A percentile compares a stretch with the other conserved stretches of the same genome.
Conservation (phyloP, 2,797 vertebrate species). For the Aulostomus chinensis region DNA sequence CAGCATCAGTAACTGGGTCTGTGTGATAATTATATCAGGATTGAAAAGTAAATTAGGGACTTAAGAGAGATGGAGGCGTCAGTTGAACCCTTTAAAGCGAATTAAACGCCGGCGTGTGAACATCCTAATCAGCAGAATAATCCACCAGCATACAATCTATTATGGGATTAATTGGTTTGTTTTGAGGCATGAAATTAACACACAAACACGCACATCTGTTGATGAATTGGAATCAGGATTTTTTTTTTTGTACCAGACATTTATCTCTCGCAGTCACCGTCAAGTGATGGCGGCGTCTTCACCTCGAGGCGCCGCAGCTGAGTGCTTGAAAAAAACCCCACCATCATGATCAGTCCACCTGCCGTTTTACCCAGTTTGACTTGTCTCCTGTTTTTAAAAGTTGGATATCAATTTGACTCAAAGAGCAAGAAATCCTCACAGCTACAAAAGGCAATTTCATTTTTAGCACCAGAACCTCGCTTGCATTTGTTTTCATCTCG, state of each 20-base stretch:
- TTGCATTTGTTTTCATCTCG: too few relatives aligned
- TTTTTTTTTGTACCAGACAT: conserved; percentile 14
- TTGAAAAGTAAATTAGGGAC: conserved; percentile 64
- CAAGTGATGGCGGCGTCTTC: too few relatives aligned
- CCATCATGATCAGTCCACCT: too few relatives aligned
- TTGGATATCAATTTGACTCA: too few relatives aligned
- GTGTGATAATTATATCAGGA: conserved; percentile 56
- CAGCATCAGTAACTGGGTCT: conserved; percentile 50
- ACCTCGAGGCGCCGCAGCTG: too few relatives aligned
- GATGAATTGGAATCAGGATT: conserved; percentile 21
- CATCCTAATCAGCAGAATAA: conserved; percentile 66
- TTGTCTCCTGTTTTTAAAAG: too few relatives aligned
- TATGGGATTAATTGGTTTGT: conserved; percentile 70
- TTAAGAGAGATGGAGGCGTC: conserved; percentile 48
- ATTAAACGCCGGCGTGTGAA: conserved; percentile 64
- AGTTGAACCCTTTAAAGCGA: conserved; percentile 55
- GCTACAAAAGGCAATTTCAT: too few relatives aligned
- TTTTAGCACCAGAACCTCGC: too few relatives aligned
- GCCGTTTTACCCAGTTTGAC: too few relatives aligned
- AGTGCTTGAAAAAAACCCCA: too few relatives aligned
- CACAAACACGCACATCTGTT: neutral
- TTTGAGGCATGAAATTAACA: conserved; percentile 36
- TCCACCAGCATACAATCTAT: conserved; percentile 60
- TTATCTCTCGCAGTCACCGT: neutral
- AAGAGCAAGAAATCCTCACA: too few relatives aligned